Conservation (phyloP, 1,140 invertebrate species). For the Charaxes varanes region DNA sequence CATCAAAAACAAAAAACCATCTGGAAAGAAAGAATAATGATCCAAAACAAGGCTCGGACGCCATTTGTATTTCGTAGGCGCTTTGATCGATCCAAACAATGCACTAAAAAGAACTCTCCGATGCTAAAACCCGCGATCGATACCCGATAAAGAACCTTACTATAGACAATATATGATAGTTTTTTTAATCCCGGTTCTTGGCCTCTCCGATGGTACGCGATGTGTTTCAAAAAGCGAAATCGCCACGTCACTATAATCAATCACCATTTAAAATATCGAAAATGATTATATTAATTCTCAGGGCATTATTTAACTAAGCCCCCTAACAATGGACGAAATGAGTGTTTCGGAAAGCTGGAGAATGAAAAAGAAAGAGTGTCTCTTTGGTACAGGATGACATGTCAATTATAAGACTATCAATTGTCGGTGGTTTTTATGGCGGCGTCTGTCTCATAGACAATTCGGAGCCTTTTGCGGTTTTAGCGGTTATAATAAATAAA, state of each 20-base stretch:
- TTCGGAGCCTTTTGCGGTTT: conserved; percentile 39
- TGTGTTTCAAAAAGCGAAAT: conserved; percentile 22
- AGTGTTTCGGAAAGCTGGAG: conserved; percentile 39
- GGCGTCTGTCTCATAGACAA: conserved; percentile 31
- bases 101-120: conserved; percentile 9
- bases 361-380: conserved; percentile 36
- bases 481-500: conserved; percentile 1
- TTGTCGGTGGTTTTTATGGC: conserved; percentile 31
- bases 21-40: conserved; percentile 21
- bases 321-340: conserved; percentile 53
- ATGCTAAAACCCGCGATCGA: conserved; percentile 5
- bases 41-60: conserved; percentile 20
- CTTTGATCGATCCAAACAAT: conserved; percentile 26
- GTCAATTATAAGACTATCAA: conserved; percentile 64
- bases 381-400: conserved; percentile 48
- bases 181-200: conserved; percentile 9
- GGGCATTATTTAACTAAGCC: conserved; percentile 65
- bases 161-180: conserved; percentile 22
- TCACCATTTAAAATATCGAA: conserved; percentile 66
- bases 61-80: conserved; percentile 16
- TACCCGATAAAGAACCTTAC: conserved; percentile 25
- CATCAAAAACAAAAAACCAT: conserved; percentile 24
- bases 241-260: conserved; percentile 63
- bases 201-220: conserved; percentile 2
- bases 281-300: conserved; percentile 69